A percentile compares a stretch with the other conserved stretches of the same genome.
These are phyloP conservation scores for Hylyphantes graminicola DNA, from an alignment of 1,140 invertebrate species.

Conservation along the genomic window DNA sequence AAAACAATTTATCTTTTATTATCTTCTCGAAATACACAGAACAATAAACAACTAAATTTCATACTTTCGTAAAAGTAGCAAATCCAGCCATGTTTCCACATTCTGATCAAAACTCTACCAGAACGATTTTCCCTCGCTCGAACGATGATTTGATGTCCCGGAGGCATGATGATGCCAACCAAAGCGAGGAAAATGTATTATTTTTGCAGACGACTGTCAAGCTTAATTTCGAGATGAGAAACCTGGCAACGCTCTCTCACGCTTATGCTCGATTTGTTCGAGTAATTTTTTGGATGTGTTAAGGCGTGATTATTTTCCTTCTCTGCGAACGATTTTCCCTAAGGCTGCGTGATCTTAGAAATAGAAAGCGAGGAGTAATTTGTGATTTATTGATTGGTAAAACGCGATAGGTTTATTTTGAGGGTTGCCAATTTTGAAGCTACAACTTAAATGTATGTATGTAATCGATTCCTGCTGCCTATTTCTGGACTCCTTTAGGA, in stretches of 20 bases:
- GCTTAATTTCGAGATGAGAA: conserved; percentile 3
- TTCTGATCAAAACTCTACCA: too few species aligned
- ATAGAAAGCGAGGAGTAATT: background rate
- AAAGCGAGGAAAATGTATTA: background rate
- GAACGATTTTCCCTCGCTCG: conserved; percentile 7
- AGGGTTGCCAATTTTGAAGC: too few species aligned
- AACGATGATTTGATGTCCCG: background rate
- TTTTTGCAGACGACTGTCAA: background rate
- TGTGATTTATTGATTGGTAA: too few species aligned
- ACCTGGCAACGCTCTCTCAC: conserved; percentile 9
- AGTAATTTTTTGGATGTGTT: conserved; percentile 4
- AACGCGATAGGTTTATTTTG: too few species aligned
- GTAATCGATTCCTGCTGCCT: too few species aligned
- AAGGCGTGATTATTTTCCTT: background rate
- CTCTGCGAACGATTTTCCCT: background rate
- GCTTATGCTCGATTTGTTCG: background rate
- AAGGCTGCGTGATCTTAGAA: background rate
- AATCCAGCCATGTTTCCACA: too few species aligned
- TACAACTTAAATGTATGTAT: too few species aligned
- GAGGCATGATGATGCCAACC: background rate
- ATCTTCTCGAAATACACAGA: too few species aligned
- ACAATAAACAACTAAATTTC: too few species aligned
- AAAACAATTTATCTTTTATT: too few species aligned
- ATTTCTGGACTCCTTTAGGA: too few species aligned
- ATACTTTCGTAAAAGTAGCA: too few species aligned